A percentile compares a stretch with the other conserved stretches of the same genome.
Conservation (phyloP, 2,888 invertebrate species). For the Morpho achilles region DNA sequence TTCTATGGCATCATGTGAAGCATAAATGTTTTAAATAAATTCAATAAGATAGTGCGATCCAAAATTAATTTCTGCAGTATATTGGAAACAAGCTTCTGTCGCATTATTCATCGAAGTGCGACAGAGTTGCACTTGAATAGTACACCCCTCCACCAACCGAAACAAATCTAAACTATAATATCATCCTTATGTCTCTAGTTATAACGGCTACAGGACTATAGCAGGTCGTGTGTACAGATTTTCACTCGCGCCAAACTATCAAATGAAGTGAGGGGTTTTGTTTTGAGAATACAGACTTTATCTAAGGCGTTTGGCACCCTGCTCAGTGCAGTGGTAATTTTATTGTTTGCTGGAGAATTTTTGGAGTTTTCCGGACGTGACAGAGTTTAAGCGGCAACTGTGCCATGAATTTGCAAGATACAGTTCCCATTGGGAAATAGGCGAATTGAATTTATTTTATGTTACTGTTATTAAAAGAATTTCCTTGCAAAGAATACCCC, state of each 20-base stretch:
- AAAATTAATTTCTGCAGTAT: not conserved
- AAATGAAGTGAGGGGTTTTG: conserved; percentile 23
- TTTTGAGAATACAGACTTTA: conserved; percentile 21
- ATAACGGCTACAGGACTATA: conserved; percentile 3
- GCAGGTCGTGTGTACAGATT: not conserved
- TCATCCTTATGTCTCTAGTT: not conserved
- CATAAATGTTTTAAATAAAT: too few relatives aligned
- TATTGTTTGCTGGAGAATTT: conserved; percentile 14
- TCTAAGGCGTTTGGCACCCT: conserved; percentile 16
- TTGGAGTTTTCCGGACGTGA: conserved; percentile 5
- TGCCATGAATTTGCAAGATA: not conserved
- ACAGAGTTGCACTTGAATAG: conserved; percentile 20
- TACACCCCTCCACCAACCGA: conserved; percentile 1
- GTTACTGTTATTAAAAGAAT: too few relatives aligned
- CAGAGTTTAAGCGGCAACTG: not conserved
- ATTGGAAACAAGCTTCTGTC: conserved; percentile 18
- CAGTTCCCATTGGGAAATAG: not conserved
- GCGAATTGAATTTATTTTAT: too few relatives aligned
- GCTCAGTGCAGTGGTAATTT: conserved; percentile 13
- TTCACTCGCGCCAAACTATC: conserved; percentile 19
- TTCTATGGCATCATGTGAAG: too few relatives aligned
- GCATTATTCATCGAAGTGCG: conserved; percentile 28
- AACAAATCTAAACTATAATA: conserved; percentile 3
- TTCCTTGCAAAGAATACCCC: too few relatives aligned
- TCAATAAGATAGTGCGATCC: too few relatives aligned